A percentile compares a stretch with the other conserved stretches of the same genome.
These are phyloP conservation scores for Phaethon lepturus DNA, from an alignment of 2,113 vertebrate genomes.

Conservation along the genomic window DNA sequence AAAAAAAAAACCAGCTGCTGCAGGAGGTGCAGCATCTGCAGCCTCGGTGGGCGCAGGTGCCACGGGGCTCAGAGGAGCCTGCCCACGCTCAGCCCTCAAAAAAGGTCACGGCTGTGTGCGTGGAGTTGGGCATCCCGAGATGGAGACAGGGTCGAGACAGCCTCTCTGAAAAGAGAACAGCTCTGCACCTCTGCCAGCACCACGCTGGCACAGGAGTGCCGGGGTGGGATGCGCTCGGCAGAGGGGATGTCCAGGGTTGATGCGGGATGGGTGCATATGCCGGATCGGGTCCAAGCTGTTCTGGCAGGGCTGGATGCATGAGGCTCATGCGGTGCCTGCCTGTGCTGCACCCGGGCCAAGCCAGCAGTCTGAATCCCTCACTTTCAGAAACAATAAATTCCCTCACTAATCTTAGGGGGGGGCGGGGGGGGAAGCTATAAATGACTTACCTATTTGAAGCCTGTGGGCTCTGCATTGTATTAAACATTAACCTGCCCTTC, in stretches of 20 bases:
- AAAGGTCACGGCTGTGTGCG: rapidly evolving
- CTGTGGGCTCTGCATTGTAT: slow-evolving; percentile 27
- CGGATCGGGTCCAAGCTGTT: neutral
- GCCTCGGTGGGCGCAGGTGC: neutral
- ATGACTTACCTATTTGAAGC: slow-evolving; percentile 26
- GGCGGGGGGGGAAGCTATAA: neutral
- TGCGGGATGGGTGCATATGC: rapidly evolving
- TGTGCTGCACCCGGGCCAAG: neutral
- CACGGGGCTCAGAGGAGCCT: neutral
- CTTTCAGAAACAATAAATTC: slow-evolving; percentile 23
- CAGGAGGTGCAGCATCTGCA: neutral
- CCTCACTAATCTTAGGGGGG: neutral
- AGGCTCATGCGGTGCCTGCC: neutral
- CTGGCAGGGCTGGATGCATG: neutral
- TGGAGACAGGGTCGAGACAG: rapidly evolving
- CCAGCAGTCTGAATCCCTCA: neutral
- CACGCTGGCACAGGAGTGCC: rapidly evolving
- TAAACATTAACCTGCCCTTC: slow-evolving; percentile 63
- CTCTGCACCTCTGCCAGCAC: neutral
- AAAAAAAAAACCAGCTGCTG: too few species aligned
- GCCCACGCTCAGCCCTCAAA: rapidly evolving
- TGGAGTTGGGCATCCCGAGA: rapidly evolving
- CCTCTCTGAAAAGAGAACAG: neutral
- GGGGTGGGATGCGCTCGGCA: neutral
- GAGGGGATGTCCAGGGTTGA: neutral